These are phyloP conservation scores for Seladonia tumulorum DNA, from an alignment of 2,888 invertebrate genomes.

Conservation along the genomic window DNA sequence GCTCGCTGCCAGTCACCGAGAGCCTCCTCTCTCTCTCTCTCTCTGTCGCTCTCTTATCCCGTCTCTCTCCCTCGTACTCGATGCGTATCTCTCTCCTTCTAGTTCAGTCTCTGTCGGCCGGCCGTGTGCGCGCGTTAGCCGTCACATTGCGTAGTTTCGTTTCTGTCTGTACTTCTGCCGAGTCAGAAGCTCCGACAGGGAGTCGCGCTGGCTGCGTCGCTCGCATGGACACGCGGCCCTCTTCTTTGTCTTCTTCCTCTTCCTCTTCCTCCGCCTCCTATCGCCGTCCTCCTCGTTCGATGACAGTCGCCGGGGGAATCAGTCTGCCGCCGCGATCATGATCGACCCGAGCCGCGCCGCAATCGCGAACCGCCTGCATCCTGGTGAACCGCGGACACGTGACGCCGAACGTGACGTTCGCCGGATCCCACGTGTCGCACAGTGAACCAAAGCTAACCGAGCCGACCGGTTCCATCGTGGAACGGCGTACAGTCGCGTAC, in stretches of 20 bases:
- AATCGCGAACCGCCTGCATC: slow-evolving; percentile 22
- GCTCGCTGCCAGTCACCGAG: slow-evolving; percentile 38
- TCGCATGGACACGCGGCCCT: slow-evolving; percentile 25
- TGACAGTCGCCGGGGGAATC: slow-evolving; percentile 54
- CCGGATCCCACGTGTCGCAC: slow-evolving; percentile 14
- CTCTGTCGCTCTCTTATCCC: slow-evolving; percentile 65
- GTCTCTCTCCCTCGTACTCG: neutral
- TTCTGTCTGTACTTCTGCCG: slow-evolving; percentile 81
- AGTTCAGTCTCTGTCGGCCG: slow-evolving; percentile 38
- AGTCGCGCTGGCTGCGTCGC: slow-evolving; percentile 55
- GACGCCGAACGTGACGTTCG: slow-evolving; percentile 37
- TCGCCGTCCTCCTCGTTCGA: slow-evolving; percentile 23
- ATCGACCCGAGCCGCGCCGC: slow-evolving; percentile 13
- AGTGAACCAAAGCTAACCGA: slow-evolving; percentile 15
- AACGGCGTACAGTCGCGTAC: neutral
- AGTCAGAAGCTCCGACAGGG: slow-evolving; percentile 80
- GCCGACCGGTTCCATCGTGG: neutral
- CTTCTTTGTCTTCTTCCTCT: neutral
- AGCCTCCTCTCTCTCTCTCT: slow-evolving; percentile 67
- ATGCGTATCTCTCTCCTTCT: slow-evolving; percentile 70
- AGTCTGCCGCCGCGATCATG: slow-evolving; percentile 19
- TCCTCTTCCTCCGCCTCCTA: neutral
- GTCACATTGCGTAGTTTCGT: slow-evolving; percentile 82
- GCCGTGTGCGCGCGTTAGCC: slow-evolving; percentile 74
- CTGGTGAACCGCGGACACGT: slow-evolving; percentile 50